A percentile compares a stretch with the other conserved stretches of the same genome.
phyloP scores from a whole-genome alignment of 2,113 vertebrate species.

The Polyodon spathula region DNA sequence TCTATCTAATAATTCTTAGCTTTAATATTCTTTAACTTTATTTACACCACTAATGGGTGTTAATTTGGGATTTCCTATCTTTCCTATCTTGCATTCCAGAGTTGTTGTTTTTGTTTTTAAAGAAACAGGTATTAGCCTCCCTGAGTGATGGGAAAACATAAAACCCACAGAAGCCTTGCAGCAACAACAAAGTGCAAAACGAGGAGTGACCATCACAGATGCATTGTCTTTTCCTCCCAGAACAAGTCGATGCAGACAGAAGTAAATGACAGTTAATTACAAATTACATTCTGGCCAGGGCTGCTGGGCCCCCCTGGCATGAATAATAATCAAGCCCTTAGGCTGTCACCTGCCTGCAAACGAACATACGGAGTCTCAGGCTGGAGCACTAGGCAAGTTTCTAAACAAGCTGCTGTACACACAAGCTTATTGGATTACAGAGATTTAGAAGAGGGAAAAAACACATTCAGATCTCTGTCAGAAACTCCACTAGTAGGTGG shows the following conservation, averaged over 20 bases:
- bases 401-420: constrained; percentile 73
- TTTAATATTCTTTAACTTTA: too few species aligned
- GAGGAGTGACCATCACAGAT: constrained; percentile 55
- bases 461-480: constrained; percentile 54
- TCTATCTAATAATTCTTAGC: too few species aligned
- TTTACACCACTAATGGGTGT: too few species aligned
- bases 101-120: constrained; percentile 17
- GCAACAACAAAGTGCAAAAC: constrained; percentile 52
- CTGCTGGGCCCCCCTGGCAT: constrained; percentile 53
- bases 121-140: constrained; percentile 9
- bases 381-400: constrained; percentile 61
- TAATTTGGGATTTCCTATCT: not conserved
- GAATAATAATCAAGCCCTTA: constrained; percentile 66
- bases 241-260: constrained; percentile 62
- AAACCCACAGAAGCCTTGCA: constrained; percentile 46
- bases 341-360: constrained; percentile 74
- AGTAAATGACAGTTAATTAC: constrained; percentile 81
- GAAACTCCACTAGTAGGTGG: constrained; percentile 36
- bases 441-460: constrained; percentile 51
- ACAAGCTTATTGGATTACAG: constrained; percentile 80
- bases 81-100: constrained; percentile 6
- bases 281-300: constrained; percentile 69
- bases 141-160: constrained; percentile 28
- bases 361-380: constrained; percentile 49
- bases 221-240: constrained; percentile 62